Evolutionary conservation across 2,888 invertebrate genomes (phyloP).

Genomic region (Oscheius sp.): DNA sequence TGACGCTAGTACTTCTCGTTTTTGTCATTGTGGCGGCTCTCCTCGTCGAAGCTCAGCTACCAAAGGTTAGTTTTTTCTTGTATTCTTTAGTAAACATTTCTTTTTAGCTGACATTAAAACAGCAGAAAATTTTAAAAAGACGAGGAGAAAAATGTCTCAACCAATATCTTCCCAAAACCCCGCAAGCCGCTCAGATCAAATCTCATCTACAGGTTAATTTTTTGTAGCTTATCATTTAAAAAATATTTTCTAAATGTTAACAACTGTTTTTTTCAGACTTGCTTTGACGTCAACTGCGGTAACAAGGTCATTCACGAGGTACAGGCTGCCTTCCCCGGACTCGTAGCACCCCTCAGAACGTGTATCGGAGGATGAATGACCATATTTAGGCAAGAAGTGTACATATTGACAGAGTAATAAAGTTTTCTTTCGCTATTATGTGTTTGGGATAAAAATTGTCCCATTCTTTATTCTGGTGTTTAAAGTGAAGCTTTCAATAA

Average conservation of each 20-base stretch:
- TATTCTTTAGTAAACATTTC: not conserved
- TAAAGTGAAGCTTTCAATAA: too few species aligned
- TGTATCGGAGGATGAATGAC: slow-evolving; percentile 15
- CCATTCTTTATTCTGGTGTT: too few species aligned
- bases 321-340: slow-evolving; percentile 1
- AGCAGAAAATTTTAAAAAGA: slow-evolving; percentile 18
- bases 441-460: too few species aligned
- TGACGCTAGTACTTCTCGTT: not conserved
- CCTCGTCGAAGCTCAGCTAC: slow-evolving; percentile 14
- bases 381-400: too few species aligned
- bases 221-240: not conserved
- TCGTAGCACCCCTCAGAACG: slow-evolving; percentile 10
- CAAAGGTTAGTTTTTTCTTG: not conserved
- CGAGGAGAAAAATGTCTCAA: slow-evolving; percentile 17
- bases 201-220: slow-evolving; percentile 10
- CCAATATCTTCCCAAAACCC: slow-evolving; percentile 5
- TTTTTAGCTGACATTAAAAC: slow-evolving; percentile 23
- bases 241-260: not conserved
- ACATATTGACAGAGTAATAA: too few species aligned
- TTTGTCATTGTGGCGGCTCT: not conserved
- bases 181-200: slow-evolving; percentile 15
- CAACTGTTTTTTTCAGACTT: too few species aligned
- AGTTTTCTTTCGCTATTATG: too few species aligned
- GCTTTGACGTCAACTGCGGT: slow-evolving; percentile 1
- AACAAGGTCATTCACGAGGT: slow-evolving; percentile 24